Conservation (phyloP, 2,113 vertebrate species). For the Eira barbara region DNA sequence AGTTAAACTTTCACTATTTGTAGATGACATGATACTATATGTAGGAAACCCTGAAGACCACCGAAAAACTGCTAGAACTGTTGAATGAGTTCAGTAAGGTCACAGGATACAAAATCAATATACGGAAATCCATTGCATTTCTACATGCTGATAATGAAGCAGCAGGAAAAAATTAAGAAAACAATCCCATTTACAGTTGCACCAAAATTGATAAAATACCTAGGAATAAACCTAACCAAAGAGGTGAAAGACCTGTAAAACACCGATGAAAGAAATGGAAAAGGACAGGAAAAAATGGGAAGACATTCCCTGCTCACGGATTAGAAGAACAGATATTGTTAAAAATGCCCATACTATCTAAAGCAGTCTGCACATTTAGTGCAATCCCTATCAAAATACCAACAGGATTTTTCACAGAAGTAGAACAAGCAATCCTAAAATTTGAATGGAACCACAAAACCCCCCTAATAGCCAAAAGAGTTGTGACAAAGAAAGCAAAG, state of each 20-base stretch:
- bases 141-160: not conserved
- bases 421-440: too few species aligned
- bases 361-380: too few species aligned
- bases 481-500: not conserved
- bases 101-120: not conserved
- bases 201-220: not conserved
- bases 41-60: not conserved
- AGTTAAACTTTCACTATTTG: not conserved
- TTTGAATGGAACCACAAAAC: not conserved
- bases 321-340: too few species aligned
- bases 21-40: not conserved
- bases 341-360: too few species aligned
- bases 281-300: too few species aligned
- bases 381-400: too few species aligned
- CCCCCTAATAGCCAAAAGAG: not conserved
- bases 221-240: not conserved
- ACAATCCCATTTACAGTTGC: not conserved
- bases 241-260: not conserved
- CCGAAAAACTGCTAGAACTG: not conserved
- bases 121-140: not conserved
- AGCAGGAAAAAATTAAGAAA: not conserved
- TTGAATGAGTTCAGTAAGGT: not conserved
- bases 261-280: too few species aligned
- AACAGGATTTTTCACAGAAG: too few species aligned
- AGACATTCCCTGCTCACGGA: too few species aligned